Percentiles rank a stretch among this genome's conserved stretches.
phyloP scores from a whole-genome alignment of 1,140 invertebrate species.

The Muscidifurax raptorellus region DNA sequence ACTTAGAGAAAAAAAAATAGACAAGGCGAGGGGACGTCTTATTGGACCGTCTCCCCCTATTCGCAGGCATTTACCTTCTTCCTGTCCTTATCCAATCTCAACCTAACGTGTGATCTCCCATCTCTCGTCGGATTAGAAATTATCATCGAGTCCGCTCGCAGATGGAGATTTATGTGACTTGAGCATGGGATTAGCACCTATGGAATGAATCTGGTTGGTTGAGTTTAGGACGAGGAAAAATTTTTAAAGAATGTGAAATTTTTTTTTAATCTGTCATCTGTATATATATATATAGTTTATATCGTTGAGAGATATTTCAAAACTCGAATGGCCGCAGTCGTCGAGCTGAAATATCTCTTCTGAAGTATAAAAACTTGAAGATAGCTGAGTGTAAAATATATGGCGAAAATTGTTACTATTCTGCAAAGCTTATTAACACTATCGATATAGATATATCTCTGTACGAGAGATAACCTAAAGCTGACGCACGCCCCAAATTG shows the following conservation, averaged over 20 bases:
- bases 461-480: too few species aligned
- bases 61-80: neutral
- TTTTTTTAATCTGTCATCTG: too few species aligned
- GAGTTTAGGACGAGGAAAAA: too few species aligned
- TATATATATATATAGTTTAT: too few species aligned
- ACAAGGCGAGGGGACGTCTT: neutral
- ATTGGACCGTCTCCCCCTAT: neutral
- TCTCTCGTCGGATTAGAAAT: neutral
- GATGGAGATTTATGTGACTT: neutral
- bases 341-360: too few species aligned
- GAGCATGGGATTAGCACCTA: neutral
- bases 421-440: too few species aligned
- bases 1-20: neutral
- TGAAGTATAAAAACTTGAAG: too few species aligned
- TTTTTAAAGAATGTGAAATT: too few species aligned
- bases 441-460: neutral
- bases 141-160: neutral
- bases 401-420: too few species aligned
- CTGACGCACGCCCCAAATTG: neutral
- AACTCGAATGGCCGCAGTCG: too few species aligned
- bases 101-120: neutral
- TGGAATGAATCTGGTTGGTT: neutral
- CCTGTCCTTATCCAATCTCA: conserved; percentile 12
- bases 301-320: too few species aligned
- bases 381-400: too few species aligned